Base-by-base conservation (phyloP, 2,113 vertebrate species). In the Ariopsis seemanni region DNA sequence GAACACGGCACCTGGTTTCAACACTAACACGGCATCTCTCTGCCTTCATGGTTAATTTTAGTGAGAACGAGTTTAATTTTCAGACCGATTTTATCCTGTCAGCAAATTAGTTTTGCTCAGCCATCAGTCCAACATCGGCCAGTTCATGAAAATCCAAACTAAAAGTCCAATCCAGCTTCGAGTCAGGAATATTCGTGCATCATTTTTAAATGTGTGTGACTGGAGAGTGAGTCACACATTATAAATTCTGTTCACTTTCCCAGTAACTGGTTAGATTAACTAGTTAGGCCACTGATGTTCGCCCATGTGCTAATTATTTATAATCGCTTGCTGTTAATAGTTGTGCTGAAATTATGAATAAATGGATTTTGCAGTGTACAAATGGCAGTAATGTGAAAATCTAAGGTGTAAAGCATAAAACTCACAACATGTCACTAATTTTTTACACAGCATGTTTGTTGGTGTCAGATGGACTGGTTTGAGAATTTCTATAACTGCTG, bases 81-180 rank as follows among this genome's bases (percentile, higher is more conserved):
- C 77, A 71, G 63, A 72, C 50, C 84, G 71, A 85, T 80, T 87
- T 89, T 77, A 87, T 90, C 85, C 83, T 85, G 86, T 87, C 58
- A 78, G 53, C 42, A 82, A 86, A 89, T 87, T 60, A 84, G 79
- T 84, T 86, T 85, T 34, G n/a, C 57, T 4, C 42, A 71, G 74
- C 85, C 85, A 89, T 89, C 89, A 71, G 82, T 87, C 86, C 87
- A 88, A 85, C 89, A 87, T 91, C 83, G 77, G 78, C 74, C 81
- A 72, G 84, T 89, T 86, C 87, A 88, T 82, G 50, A 52, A 52
- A 87, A 27, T 85, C 82, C 81, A 90, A 90, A 92, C 89, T 89
- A 90, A 90, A 91, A 89, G 91, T 91, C 87, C 89, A 62, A 74
- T 86, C 67, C 72, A 65, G 82, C 80, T 87, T 63, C 58, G 88